phyloP scores from a whole-genome alignment of 2,797 vertebrate species.

The Apogon hyalosoma region DNA sequence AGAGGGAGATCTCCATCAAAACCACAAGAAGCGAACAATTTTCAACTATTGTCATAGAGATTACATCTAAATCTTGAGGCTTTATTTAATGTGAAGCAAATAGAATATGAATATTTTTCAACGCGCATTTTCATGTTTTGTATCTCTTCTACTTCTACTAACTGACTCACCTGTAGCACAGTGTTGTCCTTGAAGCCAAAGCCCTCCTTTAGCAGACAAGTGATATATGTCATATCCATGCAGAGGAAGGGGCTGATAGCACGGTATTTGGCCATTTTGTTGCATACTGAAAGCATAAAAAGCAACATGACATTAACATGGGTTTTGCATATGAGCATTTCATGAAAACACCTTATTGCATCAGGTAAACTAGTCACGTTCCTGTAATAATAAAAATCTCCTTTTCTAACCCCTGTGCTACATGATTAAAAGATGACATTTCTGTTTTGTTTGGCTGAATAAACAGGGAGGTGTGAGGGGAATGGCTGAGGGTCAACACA shows the following conservation, averaged over 20 bases:
- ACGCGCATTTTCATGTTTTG: constrained; percentile 4
- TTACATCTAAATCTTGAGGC: too few species aligned
- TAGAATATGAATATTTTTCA: neutral
- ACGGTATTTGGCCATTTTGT: constrained; percentile 93
- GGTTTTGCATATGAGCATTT: constrained; percentile 18
- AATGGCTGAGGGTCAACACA: constrained; percentile 64
- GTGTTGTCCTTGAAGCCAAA: constrained; percentile 96
- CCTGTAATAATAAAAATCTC: neutral
- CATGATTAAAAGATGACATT: constrained; percentile 66
- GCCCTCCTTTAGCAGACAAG: constrained; percentile 94
- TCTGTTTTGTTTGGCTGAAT: constrained; percentile 67
- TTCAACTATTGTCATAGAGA: neutral
- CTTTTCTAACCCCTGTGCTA: constrained; percentile 61
- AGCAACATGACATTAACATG: constrained; percentile 32
- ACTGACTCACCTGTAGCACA: constrained; percentile 88
- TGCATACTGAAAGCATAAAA: constrained; percentile 87
- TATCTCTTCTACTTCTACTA: constrained; percentile 1
- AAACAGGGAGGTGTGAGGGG: constrained; percentile 69
- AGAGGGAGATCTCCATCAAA: constrained; percentile 33
- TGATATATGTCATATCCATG: constrained; percentile 98
- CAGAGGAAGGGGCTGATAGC: constrained; percentile 95
- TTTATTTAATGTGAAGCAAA: constrained; percentile 6
- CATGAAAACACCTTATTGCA: constrained; percentile 8
- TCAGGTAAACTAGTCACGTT: constrained; percentile 1
- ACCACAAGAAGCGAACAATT: constrained; percentile 3